Percentiles rank a stretch among this genome's conserved stretches.
Conservation (phyloP, 2,888 invertebrate species). For the Pyrochroa serraticornis region DNA sequence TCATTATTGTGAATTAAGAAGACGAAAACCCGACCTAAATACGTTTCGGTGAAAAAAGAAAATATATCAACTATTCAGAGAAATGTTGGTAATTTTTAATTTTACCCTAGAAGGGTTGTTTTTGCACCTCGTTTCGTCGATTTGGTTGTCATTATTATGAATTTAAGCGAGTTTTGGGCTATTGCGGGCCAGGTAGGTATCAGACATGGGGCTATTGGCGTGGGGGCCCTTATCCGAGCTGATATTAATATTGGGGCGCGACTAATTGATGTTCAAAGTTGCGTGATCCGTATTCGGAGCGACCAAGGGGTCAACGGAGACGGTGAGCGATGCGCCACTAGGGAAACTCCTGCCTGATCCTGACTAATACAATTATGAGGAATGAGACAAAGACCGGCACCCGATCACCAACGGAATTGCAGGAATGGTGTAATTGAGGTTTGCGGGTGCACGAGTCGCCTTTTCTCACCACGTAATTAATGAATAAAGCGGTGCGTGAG, state of each 20-base stretch:
- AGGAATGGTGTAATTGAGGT: conserved; percentile 51
- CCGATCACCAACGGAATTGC: conserved; percentile 45
- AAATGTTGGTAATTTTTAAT: too few relatives aligned
- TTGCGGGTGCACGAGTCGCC: conserved; percentile 42
- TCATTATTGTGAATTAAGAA: too few relatives aligned
- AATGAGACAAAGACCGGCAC: conserved; percentile 46
- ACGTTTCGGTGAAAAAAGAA: too few relatives aligned
- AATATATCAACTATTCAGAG: too few relatives aligned
- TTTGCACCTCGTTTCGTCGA: too few relatives aligned
- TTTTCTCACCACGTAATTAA: conserved; percentile 47
- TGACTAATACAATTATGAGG: conserved; percentile 48
- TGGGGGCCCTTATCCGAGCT: conserved; percentile 4
- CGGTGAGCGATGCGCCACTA: conserved; percentile 44
- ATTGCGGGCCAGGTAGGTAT: too few relatives aligned
- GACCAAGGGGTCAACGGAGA: conserved; percentile 33
- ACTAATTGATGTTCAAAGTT: conserved; percentile 34
- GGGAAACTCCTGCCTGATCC: conserved; percentile 39
- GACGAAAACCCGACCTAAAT: too few relatives aligned
- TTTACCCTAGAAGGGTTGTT: too few relatives aligned
- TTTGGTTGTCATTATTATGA: too few relatives aligned
- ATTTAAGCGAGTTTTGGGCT: too few relatives aligned
- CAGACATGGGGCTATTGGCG: too few relatives aligned
- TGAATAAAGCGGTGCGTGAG: conserved; percentile 46
- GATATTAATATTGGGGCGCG: conserved; percentile 31
- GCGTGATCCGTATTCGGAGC: conserved; percentile 33